Conservation (phyloP, 2,888 invertebrate species). For the Aspidapion aeneum region DNA sequence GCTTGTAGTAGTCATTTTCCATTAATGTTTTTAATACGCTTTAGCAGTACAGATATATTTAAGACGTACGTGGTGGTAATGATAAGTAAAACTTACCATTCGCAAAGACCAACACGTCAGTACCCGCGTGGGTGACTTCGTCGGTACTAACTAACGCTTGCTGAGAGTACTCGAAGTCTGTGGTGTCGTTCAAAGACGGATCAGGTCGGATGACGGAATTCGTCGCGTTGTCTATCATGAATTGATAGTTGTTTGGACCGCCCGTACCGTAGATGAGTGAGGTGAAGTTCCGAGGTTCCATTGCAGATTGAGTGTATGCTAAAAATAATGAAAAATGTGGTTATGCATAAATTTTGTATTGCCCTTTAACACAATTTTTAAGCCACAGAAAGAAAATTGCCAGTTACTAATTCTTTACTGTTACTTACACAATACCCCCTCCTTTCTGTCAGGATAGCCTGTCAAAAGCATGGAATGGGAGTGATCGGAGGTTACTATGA, state of each 20-base stretch:
- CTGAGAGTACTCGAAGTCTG: slow-evolving; percentile 65
- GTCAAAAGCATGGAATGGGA: slow-evolving; percentile 75
- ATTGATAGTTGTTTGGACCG: slow-evolving; percentile 64
- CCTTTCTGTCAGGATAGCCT: slow-evolving; percentile 69
- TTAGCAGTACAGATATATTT: too few species aligned
- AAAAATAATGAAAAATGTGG: too few species aligned
- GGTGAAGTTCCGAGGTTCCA: slow-evolving; percentile 68
- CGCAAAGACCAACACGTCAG: slow-evolving; percentile 84
- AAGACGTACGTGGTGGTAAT: too few species aligned
- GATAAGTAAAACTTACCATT: too few species aligned
- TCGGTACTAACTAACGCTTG: slow-evolving; percentile 66
- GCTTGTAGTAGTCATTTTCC: too few species aligned
- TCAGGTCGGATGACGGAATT: slow-evolving; percentile 53
- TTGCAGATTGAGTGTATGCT: slow-evolving; percentile 51
- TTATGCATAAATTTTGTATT: too few species aligned
- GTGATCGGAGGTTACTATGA: slow-evolving; percentile 85
- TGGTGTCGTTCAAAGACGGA: slow-evolving; percentile 58
- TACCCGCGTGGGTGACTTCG: slow-evolving; percentile 79
- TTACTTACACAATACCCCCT: slow-evolving; percentile 64
- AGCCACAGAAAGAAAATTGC: too few species aligned
- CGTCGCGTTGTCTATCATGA: slow-evolving; percentile 37
- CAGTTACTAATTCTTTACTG: too few species aligned
- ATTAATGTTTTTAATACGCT: too few species aligned
- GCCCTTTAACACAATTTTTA: too few species aligned
- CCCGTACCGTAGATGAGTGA: slow-evolving; percentile 77